Base-by-base conservation (phyloP, 2,888 invertebrate species). In the Drepana falcataria region DNA sequence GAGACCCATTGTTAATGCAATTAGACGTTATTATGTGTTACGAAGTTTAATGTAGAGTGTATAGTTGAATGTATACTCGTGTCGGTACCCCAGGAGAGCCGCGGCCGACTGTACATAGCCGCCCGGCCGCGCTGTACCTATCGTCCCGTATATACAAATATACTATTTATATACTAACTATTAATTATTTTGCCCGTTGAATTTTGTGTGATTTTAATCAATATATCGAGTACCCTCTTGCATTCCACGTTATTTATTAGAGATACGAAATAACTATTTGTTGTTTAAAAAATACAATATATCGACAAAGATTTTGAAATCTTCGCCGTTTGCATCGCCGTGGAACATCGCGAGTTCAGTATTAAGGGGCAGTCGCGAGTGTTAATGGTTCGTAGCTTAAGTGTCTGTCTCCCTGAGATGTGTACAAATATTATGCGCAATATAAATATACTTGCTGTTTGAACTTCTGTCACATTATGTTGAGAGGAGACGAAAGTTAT, bases 211-310 rank as follows among this genome's bases (percentile, higher is more conserved):
- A 75, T 71, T 77, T 68, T 61, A 68, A 67, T 73, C 74, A 69
- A 64, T 59, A 66, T 67, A 66, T 75, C 68, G 72, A 73, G 72
- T 71, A 76, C 73, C 85, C 83, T 81, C 78, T 83, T 87, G 89
- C 89, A 90, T 90, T 90, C 90, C 89, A 88, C 81, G 74, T 79
- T 83, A 73, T 69, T 69, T 75, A 74, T 81, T 82, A 84, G 77
- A 77, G 66, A 69, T 71, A 69, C 70, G 65, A 61, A 60, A 55
- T 59, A 64, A 60, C 61, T 54, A 59, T 59, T 58, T 66, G 59
- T 61, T 57, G 63, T 63, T 60, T 65, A 59, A 59, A 59, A 57
- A 54, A 51, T 35, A 63, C 66, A 68, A 64, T 9, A 9, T 44
- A 44, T 44, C 9, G 4, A 9, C 62, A 60, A 61, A 68, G 67